Conservation (phyloP, 2,888 invertebrate species). For the Folsomia manolachei region DNA sequence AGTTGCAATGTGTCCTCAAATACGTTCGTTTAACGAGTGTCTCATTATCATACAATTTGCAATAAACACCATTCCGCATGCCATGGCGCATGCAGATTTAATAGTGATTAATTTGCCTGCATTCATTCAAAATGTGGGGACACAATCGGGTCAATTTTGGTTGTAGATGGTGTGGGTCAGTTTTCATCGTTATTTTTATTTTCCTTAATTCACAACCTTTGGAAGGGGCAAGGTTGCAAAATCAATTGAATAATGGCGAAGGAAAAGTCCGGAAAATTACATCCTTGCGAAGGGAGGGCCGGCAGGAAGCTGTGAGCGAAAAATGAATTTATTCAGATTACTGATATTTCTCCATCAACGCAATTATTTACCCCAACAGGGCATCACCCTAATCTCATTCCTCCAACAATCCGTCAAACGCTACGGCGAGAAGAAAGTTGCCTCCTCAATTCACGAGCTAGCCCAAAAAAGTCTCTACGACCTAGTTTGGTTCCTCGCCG, state of each 20-base stretch:
- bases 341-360: neutral
- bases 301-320: neutral
- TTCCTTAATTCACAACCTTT: too few relatives aligned
- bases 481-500: conserved; percentile 36
- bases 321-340: neutral
- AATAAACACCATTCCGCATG: too few relatives aligned
- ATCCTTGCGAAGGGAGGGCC: neutral
- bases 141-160: neutral
- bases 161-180: neutral
- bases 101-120: too few relatives aligned
- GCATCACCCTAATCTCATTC: conserved; percentile 32
- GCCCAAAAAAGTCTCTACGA: conserved; percentile 35
- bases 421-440: conserved; percentile 38
- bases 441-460: conserved; percentile 30
- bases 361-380: conserved; percentile 12
- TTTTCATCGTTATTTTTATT: neutral
- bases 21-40: too few relatives aligned
- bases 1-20: too few relatives aligned
- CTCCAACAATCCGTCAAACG: conserved; percentile 32
- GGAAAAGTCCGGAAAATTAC: neutral
- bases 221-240: too few relatives aligned
- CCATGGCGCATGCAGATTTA: too few relatives aligned
- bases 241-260: too few relatives aligned
- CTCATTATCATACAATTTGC: too few relatives aligned
- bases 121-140: neutral